A percentile compares a stretch with the other conserved stretches of the same genome.
Evolutionary conservation across 2,888 invertebrate genomes (phyloP).

Genomic region (Andrena trimmerana): DNA sequence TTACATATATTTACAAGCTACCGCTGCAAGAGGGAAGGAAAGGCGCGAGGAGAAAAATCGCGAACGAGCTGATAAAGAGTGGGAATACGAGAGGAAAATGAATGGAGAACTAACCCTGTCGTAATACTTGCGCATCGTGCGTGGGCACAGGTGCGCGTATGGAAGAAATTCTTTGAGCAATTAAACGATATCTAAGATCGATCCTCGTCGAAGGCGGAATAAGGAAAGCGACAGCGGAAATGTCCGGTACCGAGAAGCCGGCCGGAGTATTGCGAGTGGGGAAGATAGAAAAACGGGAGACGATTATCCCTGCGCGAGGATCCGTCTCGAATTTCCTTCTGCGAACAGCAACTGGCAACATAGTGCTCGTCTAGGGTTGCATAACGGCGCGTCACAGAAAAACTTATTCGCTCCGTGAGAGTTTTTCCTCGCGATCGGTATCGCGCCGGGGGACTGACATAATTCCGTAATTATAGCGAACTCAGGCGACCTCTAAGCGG

Average conservation of each 20-base stretch:
- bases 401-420: slow-evolving; percentile 11
- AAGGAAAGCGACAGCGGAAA: slow-evolving; percentile 27
- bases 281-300: neutral
- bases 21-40: slow-evolving; percentile 44
- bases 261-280: neutral
- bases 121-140: slow-evolving; percentile 63
- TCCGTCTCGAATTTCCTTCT: neutral
- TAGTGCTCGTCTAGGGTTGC: neutral
- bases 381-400: slow-evolving; percentile 17
- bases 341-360: neutral
- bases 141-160: slow-evolving; percentile 58
- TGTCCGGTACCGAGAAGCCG: slow-evolving; percentile 32
- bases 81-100: slow-evolving; percentile 5
- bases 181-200: slow-evolving; percentile 73
- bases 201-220: slow-evolving; percentile 31
- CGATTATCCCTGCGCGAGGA: neutral
- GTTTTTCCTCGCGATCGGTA: slow-evolving; percentile 36
- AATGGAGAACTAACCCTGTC: slow-evolving; percentile 51
- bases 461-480: slow-evolving; percentile 77
- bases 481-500: slow-evolving; percentile 80
- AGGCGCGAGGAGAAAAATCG: slow-evolving; percentile 19
- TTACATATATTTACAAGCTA: slow-evolving; percentile 64
- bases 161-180: slow-evolving; percentile 83
- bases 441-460: slow-evolving; percentile 61
- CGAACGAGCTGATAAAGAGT: slow-evolving; percentile 7